Evolutionary conservation across 2,888 invertebrate genomes (phyloP).

Genomic region (Drosophila cyrtoloma): DNA sequence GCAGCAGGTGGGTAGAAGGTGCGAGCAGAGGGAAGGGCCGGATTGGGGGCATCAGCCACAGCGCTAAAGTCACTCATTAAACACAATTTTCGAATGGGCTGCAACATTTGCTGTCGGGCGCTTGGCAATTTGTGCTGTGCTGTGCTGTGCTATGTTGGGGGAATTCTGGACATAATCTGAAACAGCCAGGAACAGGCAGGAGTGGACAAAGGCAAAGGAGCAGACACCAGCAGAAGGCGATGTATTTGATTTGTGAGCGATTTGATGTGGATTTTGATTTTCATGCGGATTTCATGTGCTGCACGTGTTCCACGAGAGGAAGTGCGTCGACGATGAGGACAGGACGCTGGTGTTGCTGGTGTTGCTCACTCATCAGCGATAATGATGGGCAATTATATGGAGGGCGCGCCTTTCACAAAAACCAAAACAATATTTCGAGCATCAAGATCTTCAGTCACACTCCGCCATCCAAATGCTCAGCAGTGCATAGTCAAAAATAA

Average conservation of each 20-base stretch:
- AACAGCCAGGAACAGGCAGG: conserved; percentile 10
- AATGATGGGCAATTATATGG: conserved; percentile 78
- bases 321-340: conserved; percentile 17
- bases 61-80: conserved; percentile 77
- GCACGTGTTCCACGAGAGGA: conserved; percentile 49
- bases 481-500: neutral
- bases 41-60: conserved; percentile 43
- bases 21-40: conserved; percentile 7
- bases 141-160: conserved; percentile 5
- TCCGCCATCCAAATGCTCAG: conserved; percentile 2
- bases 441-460: conserved; percentile 15
- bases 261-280: conserved; percentile 63
- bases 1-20: conserved; percentile 10
- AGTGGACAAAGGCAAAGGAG: conserved; percentile 1
- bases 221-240: neutral
- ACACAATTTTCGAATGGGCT: conserved; percentile 70
- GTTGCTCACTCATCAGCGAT: conserved; percentile 79
- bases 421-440: conserved; percentile 7
- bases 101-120: conserved; percentile 30
- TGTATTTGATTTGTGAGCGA: conserved; percentile 75
- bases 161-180: conserved; percentile 19
- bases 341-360: conserved; percentile 33
- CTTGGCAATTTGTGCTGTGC: conserved; percentile 40
- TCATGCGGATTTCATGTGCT: conserved; percentile 21
- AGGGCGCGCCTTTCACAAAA: conserved; percentile 53